Conservation (phyloP, 2,797 vertebrate genomes). For the Anabas testudineus region DNA sequence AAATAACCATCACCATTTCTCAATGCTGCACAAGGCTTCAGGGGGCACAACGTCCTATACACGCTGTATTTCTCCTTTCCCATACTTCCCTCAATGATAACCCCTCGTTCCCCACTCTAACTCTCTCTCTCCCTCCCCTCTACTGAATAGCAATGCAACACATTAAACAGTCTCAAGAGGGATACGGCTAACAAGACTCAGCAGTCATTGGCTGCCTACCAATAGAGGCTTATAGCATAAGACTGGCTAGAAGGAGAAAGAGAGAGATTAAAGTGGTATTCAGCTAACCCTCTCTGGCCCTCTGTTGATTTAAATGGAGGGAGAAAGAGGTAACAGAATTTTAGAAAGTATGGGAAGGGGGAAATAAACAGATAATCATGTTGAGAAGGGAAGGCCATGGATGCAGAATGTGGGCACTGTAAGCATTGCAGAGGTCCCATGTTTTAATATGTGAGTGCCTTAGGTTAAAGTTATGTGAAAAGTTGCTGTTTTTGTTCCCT, state of each 20-base stretch:
- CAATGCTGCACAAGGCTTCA: background rate
- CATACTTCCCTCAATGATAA: slow-evolving; percentile 13
- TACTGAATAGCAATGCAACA: slow-evolving; percentile 57
- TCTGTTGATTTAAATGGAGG: slow-evolving; percentile 54
- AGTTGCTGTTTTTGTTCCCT: background rate
- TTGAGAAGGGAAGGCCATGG: slow-evolving; percentile 30
- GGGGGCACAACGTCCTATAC: slow-evolving; percentile 10
- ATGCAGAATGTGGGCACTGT: slow-evolving; percentile 25
- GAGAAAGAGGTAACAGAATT: slow-evolving; percentile 36
- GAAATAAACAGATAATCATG: slow-evolving; percentile 54
- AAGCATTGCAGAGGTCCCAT: slow-evolving; percentile 15
- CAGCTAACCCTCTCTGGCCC: slow-evolving; percentile 42
- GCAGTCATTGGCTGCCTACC: slow-evolving; percentile 65
- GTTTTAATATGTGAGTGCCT: slow-evolving; percentile 34
- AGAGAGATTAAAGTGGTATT: slow-evolving; percentile 65
- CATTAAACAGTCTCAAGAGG: slow-evolving; percentile 60
- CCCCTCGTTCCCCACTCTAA: background rate
- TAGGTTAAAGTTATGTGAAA: background rate
- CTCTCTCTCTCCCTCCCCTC: background rate
- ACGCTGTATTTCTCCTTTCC: slow-evolving; percentile 14
- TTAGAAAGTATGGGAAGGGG: slow-evolving; percentile 34
- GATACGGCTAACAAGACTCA: slow-evolving; percentile 60
- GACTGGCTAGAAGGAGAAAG: slow-evolving; percentile 47
- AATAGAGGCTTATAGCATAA: slow-evolving; percentile 58
- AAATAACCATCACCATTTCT: slow-evolving; percentile 30